Percentiles rank a stretch among this genome's conserved stretches.
Conservation (phyloP, 1,140 invertebrate genomes). For the Drosophila arawakana region DNA sequence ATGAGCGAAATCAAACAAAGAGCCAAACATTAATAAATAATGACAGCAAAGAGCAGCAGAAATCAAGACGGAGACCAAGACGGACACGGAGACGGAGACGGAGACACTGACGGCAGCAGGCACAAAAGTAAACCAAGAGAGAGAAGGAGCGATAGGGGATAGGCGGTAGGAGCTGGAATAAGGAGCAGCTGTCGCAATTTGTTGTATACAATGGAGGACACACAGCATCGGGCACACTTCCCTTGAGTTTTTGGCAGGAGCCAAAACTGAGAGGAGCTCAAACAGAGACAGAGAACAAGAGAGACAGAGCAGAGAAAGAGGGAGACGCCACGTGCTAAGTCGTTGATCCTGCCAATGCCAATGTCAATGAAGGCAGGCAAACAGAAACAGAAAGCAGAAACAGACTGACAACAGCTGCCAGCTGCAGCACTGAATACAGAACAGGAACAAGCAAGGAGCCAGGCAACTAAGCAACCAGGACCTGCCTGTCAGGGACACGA, state of each 20-base stretch:
- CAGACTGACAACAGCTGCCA: conserved; percentile 42
- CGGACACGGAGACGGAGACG: conserved; percentile 2
- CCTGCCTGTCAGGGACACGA: conserved; percentile 21
- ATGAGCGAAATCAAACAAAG: conserved; percentile 65
- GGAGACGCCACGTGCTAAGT: conserved; percentile 80
- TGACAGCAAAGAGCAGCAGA: conserved; percentile 50
- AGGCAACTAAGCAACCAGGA: conserved; percentile 49
- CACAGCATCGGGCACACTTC: conserved; percentile 59
- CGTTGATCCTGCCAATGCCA: conserved; percentile 72
- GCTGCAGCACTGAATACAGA: conserved; percentile 37
- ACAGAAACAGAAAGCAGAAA: conserved; percentile 54
- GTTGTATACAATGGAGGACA: conserved; percentile 53
- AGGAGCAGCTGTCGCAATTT: conserved; percentile 73
- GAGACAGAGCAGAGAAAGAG: conserved; percentile 34
- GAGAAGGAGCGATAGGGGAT: conserved; percentile 1
- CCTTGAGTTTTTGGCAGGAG: conserved; percentile 67
- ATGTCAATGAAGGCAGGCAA: conserved; percentile 36
- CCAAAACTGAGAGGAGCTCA: conserved; percentile 37
- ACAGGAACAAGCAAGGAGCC: too few relatives aligned
- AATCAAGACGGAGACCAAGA: conserved; percentile 28
- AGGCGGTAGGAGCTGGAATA: conserved; percentile 23
- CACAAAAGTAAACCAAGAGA: conserved; percentile 14
- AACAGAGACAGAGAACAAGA: conserved; percentile 16
- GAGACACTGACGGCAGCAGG: conserved; percentile 13
- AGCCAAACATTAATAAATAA: conserved; percentile 74